Evolutionary conservation across 2,113 vertebrate genomes (phyloP), one percentile per base, ranked within the genome.

Genomic region (Urocynchramus pylzowi): DNA sequence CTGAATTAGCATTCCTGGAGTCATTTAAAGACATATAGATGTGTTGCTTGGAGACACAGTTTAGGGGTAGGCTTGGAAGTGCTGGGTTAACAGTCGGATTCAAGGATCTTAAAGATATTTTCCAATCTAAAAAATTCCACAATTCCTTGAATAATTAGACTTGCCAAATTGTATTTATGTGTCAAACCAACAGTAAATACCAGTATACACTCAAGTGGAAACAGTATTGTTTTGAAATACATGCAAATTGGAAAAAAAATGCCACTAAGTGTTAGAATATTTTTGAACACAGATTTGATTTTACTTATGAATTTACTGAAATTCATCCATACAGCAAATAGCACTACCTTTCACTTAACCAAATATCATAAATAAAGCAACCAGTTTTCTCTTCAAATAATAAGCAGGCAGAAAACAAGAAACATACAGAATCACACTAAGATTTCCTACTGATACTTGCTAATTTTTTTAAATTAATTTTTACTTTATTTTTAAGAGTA

Each of bases 1-100:
- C n/a, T 26, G 17, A 47, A n/a, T 54, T 30, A 53, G 6, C 33
- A 30, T 39, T 60, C 28, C 45, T 67, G 20, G 19, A 39, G 20
- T 6, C 4, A 33, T 53, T 53, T n/a, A 60, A 53, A 45, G 28
- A 10, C 0, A 0, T 24, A 6, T 20, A 33, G 13, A 39, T n/a
- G 4, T 24, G 19, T 6, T 45, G 8, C 39, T 41, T 26, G n/a
- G 28, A 33, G 33, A 45, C 27, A 39, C 0, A 3, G 9, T 45
- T n/a, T n/a, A 67, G 28, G 28, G 23, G 16, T 44, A 64, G 8
- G 13, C 33, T 81, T 57, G 27, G 18, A 10, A 33, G 27, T 33
- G 16, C 10, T n/a, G 33, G 13, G 18, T 44, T 44, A 81, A 28
- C 7, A 33, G 59, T 4, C 33, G 18, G 15, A 52, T 33, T 59